Percentiles rank a stretch among this genome's conserved stretches.
Conservation (phyloP, 2,797 vertebrate genomes). For the Darevskia mixta region DNA sequence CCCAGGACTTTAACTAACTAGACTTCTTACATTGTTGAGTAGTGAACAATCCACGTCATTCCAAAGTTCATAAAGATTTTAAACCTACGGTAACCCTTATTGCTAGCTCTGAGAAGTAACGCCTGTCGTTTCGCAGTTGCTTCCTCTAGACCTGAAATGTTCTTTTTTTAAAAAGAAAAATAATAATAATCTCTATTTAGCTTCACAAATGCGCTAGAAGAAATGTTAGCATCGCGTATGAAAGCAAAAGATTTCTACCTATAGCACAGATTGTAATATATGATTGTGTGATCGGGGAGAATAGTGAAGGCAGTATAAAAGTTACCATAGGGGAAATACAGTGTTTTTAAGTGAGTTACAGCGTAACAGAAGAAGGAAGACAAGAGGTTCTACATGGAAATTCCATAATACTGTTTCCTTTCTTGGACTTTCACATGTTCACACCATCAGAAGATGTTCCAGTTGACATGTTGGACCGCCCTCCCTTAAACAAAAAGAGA, state of each 20-base stretch:
- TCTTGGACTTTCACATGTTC: conserved; percentile 76
- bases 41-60: conserved; percentile 71
- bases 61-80: conserved; percentile 91
- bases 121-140: conserved; percentile 61
- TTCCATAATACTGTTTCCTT: conserved; percentile 76
- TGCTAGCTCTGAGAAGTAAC: conserved; percentile 88
- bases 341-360: conserved; percentile 69
- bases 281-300: conserved; percentile 66
- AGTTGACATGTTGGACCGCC: conserved; percentile 76
- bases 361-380: conserved; percentile 81
- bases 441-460: conserved; percentile 75
- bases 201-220: conserved; percentile 61
- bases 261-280: conserved; percentile 81
- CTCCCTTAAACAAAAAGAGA: conserved; percentile 56
- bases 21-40: conserved; percentile 66
- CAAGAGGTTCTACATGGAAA: conserved; percentile 78
- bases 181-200: conserved; percentile 58
- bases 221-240: conserved; percentile 65
- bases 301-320: conserved; percentile 71
- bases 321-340: conserved; percentile 63
- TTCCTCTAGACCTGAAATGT: conserved; percentile 63
- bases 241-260: conserved; percentile 56
- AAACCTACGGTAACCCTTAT: conserved; percentile 86
- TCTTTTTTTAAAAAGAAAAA: conserved; percentile 48
- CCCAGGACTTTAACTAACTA: conserved; percentile 39